These are phyloP conservation scores for Drosophila histrio DNA, from an alignment of 2,888 invertebrate genomes.

Conservation along the genomic window DNA sequence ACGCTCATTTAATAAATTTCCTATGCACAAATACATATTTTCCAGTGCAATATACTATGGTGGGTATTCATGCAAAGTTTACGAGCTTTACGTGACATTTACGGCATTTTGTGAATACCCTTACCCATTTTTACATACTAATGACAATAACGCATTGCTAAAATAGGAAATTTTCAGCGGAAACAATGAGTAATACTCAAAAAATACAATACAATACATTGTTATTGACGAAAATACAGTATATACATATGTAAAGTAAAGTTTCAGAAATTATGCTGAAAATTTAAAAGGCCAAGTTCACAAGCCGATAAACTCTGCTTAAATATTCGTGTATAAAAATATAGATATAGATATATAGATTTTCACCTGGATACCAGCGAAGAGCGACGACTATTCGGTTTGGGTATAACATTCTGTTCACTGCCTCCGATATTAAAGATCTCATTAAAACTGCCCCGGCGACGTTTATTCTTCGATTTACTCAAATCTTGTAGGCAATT, in stretches of 20 bases:
- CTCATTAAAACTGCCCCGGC: slow-evolving; percentile 82
- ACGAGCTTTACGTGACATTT: slow-evolving; percentile 4
- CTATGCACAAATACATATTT: not conserved
- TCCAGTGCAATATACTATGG: not conserved
- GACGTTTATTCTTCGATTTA: slow-evolving; percentile 79
- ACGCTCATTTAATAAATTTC: not conserved
- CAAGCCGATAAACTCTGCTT: not conserved
- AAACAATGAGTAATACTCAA: slow-evolving; percentile 12
- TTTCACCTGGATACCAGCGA: slow-evolving; percentile 85
- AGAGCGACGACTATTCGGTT: slow-evolving; percentile 80
- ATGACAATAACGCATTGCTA: not conserved
- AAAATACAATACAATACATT: slow-evolving; percentile 9
- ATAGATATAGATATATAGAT: not conserved
- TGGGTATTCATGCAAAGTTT: not conserved
- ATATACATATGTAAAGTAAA: not conserved
- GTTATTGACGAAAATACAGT: not conserved
- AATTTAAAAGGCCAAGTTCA: not conserved
- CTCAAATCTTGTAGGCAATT: slow-evolving; percentile 62
- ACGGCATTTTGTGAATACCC: not conserved
- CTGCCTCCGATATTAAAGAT: slow-evolving; percentile 23
- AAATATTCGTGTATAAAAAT: not conserved
- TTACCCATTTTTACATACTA: not conserved
- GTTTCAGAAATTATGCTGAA: not conserved
- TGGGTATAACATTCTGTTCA: slow-evolving; percentile 25
- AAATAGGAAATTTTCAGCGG: not conserved